These are phyloP conservation scores for Antechinus stuartii DNA, from an alignment of 2,113 vertebrate species.

Conservation along the genomic window DNA sequence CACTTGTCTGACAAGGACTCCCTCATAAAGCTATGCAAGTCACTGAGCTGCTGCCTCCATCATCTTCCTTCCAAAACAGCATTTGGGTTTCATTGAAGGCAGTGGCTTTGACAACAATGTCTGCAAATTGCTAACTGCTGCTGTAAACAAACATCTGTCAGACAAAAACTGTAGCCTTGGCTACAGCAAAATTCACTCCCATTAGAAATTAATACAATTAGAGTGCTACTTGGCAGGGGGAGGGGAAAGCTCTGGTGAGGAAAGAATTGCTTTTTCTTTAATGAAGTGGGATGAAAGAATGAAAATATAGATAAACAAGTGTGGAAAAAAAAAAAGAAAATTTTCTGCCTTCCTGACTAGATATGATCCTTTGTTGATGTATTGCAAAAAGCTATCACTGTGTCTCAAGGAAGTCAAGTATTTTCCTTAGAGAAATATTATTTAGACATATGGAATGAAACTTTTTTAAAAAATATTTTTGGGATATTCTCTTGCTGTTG, in stretches of 20 bases:
- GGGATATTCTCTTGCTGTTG: slow-evolving; percentile 74
- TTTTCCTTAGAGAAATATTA: slow-evolving; percentile 85
- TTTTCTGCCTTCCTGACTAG: not conserved
- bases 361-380: slow-evolving; percentile 45
- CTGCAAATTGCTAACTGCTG: slow-evolving; percentile 69
- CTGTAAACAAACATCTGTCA: slow-evolving; percentile 70
- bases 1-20: slow-evolving; percentile 78
- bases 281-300: slow-evolving; percentile 32
- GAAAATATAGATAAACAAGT: slow-evolving; percentile 44
- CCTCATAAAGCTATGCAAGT: slow-evolving; percentile 74
- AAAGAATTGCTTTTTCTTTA: slow-evolving; percentile 14
- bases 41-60: slow-evolving; percentile 60
- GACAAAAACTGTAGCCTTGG: slow-evolving; percentile 41
- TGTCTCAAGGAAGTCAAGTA: slow-evolving; percentile 72
- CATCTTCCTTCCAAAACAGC: slow-evolving; percentile 68
- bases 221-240: slow-evolving; percentile 16
- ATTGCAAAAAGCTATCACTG: slow-evolving; percentile 75
- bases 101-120: slow-evolving; percentile 60
- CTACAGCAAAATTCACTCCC: slow-evolving; percentile 53
- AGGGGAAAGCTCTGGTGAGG: not conserved
- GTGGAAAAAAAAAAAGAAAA: slow-evolving; percentile 19
- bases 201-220: slow-evolving; percentile 41
- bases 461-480: slow-evolving; percentile 79
- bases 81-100: slow-evolving; percentile 66
- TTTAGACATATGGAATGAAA: slow-evolving; percentile 82